Evolutionary conservation across 2,888 invertebrate species (phyloP).

Genomic region (Orchesella flavescens): DNA sequence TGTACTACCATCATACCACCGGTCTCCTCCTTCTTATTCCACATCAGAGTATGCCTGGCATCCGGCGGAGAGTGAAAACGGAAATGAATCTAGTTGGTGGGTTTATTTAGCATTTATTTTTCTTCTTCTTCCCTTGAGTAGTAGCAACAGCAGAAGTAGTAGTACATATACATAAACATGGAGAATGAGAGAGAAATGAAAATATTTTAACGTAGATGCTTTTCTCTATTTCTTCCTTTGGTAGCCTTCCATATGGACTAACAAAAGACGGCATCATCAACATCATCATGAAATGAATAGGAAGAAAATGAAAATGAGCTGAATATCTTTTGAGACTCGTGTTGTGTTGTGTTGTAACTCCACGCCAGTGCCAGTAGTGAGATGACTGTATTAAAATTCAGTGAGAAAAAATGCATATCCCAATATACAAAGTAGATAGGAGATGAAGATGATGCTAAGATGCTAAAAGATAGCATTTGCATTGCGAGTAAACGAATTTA

Average conservation of each 20-base stretch:
- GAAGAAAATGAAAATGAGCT: constrained; percentile 45
- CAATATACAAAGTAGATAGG: neutral
- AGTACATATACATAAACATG: neutral
- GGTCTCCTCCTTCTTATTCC: too few species aligned
- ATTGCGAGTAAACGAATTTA: constrained; percentile 25
- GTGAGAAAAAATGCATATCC: constrained; percentile 9
- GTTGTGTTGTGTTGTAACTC: too few species aligned
- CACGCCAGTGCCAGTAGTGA: neutral
- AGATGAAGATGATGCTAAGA: neutral
- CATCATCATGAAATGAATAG: constrained; percentile 10
- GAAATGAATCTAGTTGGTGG: constrained; percentile 70
- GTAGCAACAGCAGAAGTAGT: constrained; percentile 21
- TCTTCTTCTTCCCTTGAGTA: constrained; percentile 13
- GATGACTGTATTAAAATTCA: constrained; percentile 5
- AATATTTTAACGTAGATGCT: neutral
- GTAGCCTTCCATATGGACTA: constrained; percentile 3
- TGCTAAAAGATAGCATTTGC: neutral
- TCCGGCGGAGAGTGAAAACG: constrained; percentile 62
- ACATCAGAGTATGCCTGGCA: neutral
- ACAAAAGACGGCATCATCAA: neutral
- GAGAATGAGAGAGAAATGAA: constrained; percentile 8
- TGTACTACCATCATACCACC: neutral
- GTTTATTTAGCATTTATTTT: constrained; percentile 69
- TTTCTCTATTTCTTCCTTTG: too few species aligned
- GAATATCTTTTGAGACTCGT: neutral